Conservation (phyloP, 2,797 vertebrate species). For the Enteromius unitaeniatus region DNA sequence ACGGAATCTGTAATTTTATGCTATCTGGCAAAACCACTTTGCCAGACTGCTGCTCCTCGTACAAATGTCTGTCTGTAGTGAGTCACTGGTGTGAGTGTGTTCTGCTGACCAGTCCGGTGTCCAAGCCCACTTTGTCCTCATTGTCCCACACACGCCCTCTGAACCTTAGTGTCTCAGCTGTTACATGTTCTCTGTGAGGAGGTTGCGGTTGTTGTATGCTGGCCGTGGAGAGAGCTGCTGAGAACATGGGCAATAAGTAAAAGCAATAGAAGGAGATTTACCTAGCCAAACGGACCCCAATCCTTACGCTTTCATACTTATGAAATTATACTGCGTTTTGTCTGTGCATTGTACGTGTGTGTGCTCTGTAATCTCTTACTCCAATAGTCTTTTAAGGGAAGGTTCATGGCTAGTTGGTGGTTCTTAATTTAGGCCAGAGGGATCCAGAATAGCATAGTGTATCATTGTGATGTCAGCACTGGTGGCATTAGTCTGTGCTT, state of each 20-base stretch:
- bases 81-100: slow-evolving; percentile 45
- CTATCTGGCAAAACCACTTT: slow-evolving; percentile 59
- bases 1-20: slow-evolving; percentile 59
- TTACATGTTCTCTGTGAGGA: slow-evolving; percentile 48
- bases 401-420: slow-evolving; percentile 29
- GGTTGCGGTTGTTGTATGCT: slow-evolving; percentile 16
- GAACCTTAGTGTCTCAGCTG: slow-evolving; percentile 43
- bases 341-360: neutral
- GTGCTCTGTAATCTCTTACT: neutral
- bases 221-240: slow-evolving; percentile 24
- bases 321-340: neutral
- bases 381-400: slow-evolving; percentile 32
- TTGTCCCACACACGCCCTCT: slow-evolving; percentile 27
- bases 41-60: slow-evolving; percentile 50
- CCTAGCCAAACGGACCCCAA: neutral
- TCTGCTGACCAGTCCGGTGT: slow-evolving; percentile 14
- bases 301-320: neutral
- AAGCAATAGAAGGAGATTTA: neutral
- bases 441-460: slow-evolving; percentile 53
- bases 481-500: slow-evolving; percentile 10
- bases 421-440: slow-evolving; percentile 45
- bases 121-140: slow-evolving; percentile 1
- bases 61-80: slow-evolving; percentile 39
- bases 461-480: slow-evolving; percentile 46
- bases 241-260: slow-evolving; percentile 14